Evolutionary conservation across 2,113 vertebrate genomes (phyloP), one percentile per base, ranked within the genome.

Genomic region (Scomber japonicus): DNA sequence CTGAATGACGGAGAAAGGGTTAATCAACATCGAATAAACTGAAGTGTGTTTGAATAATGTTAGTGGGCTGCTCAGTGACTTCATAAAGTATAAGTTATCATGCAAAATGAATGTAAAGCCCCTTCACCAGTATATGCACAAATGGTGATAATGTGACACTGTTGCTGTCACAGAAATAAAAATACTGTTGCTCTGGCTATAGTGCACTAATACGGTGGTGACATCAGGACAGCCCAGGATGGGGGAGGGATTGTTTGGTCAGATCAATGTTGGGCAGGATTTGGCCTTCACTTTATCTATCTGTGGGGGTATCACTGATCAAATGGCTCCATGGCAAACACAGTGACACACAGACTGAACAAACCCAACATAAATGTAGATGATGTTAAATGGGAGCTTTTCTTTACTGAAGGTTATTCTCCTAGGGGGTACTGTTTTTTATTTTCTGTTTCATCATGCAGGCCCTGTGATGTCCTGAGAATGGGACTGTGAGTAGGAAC

Each of bases 241-340:
- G 53, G 48, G 27, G 4, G 53, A 11, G 15, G 19, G 65, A 68
- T 7, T 83, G 71, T 87, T 87, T 80, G 80, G 71, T 64, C 84
- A 67, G 78, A 92, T 89, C 89, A 64, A 86, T 92, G 75, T 31
- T 59, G 78, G 68, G 68, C 70, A 78, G 82, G 70, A 53, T 87
- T 78, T 89, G 82, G 89, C 88, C 81, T 88, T 91, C 87, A 85
- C 79, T 82, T 68, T 88, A 82, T 86, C 81, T 86, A 55, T 80
- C 63, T 50, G 71, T 59, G 53, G 54, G 73, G 66, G 62, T 31
- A 61, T 71, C 9, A 16, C 63, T 73, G 71, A 75, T 85, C 75
- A 81, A 80, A 85, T 78, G 62, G 70, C 51, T 84, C 60, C 53
- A 75, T 74, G 56, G 44, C 66, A 75, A 75, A 85, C 49, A 74